Evolutionary conservation across 2,113 vertebrate species (phyloP).

Genomic region (Atractosteus spatula): DNA sequence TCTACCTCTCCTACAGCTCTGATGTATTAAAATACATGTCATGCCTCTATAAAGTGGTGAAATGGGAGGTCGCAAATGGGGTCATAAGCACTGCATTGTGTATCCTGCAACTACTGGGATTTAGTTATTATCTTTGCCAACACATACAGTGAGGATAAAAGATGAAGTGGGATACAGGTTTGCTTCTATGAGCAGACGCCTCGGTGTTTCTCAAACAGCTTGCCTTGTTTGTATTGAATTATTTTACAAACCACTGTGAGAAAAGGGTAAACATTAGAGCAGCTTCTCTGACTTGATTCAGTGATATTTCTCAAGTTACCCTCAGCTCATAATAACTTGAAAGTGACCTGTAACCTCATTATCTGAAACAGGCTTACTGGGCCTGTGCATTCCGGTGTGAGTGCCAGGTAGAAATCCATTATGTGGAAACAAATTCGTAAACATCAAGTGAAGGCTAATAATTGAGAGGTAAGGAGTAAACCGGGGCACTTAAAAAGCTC

Average conservation of each 20-base stretch:
- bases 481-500: conserved; percentile 8
- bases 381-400: neutral
- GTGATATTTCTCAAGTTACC: neutral
- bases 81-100: neutral
- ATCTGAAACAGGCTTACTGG: neutral
- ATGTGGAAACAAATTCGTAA: neutral
- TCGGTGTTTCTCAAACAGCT: neutral
- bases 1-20: neutral
- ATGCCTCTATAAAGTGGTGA: neutral
- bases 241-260: neutral
- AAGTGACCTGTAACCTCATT: conserved; percentile 1
- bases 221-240: neutral
- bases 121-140: conserved; percentile 1
- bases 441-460: conserved; percentile 9
- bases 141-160: neutral
- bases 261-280: neutral
- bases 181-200: neutral
- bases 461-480: conserved; percentile 10
- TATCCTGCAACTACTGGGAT: conserved; percentile 1
- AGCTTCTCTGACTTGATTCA: neutral
- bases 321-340: neutral
- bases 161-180: neutral
- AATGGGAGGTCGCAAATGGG: neutral
- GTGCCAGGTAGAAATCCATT: conserved; percentile 15
- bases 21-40: conserved; percentile 3